Percentiles rank a stretch among this genome's conserved stretches.
Conservation (phyloP, 2,113 vertebrate species). For the Phylloscopus whistleri region DNA sequence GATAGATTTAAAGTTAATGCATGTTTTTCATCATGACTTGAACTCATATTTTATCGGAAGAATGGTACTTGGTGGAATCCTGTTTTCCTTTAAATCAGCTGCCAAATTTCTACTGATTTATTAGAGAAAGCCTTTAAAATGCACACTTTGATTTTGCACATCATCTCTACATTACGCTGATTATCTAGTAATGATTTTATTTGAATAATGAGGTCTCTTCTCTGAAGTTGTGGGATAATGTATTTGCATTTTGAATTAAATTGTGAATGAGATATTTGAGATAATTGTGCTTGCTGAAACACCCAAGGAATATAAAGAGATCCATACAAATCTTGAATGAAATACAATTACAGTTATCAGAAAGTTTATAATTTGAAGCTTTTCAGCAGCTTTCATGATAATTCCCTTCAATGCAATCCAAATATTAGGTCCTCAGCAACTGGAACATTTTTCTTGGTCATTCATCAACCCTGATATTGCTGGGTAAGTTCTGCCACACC, state of each 20-base stretch:
- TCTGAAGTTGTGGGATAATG: slow-evolving; percentile 7
- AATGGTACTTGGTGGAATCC: neutral
- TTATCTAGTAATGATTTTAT: slow-evolving; percentile 30
- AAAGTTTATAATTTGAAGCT: neutral
- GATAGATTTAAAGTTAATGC: neutral
- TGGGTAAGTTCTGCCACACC: neutral
- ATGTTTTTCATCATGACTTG: neutral
- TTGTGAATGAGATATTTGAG: neutral
- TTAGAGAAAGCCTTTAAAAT: neutral
- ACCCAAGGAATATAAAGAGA: neutral
- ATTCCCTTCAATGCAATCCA: neutral
- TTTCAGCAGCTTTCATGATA: neutral
- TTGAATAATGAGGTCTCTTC: neutral
- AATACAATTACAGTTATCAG: neutral
- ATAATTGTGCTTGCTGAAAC: slow-evolving; percentile 1
- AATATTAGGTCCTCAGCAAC: neutral
- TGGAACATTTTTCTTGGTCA: neutral
- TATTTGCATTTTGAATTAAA: slow-evolving; percentile 45
- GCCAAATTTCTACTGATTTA: neutral
- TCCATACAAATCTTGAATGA: neutral
- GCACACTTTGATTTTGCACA: neutral
- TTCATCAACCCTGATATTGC: neutral
- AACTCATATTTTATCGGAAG: neutral
- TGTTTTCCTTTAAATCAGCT: neutral
- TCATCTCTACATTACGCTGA: neutral